Evolutionary conservation across 2,797 vertebrate genomes (phyloP), one percentile per base, ranked within the genome.

Genomic region (Bovichtus variegatus): DNA sequence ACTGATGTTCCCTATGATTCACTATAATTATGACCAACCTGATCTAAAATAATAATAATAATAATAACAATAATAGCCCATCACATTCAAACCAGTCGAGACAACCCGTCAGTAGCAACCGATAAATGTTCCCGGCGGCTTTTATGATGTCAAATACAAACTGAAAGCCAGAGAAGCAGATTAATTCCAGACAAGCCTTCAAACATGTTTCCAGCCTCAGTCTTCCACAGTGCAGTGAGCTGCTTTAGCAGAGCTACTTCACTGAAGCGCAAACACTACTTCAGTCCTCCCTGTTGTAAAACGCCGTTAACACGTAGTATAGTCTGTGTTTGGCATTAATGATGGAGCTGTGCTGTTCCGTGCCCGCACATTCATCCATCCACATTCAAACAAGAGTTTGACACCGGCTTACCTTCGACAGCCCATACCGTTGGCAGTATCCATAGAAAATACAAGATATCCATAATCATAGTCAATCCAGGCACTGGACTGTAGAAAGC

Each of bases 341-440:
- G 65, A 53, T 12, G 55, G 46, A 54, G 54, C 64, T 51, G 36
- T 9, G 44, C 36, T 41, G 43, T 25, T 11, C 13, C 41, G 27
- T 2, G 31, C 25, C 3, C n/a, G 12, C 43, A 27, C 64, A 50
- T 23, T 18, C 47, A 51, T 2, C 5, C 58, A n/a, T 49, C n/a
- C 65, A 27, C 18, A 50, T 8, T 16, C 16, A 27, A 9, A 5
- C 47, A 12, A 2, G 25, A 63, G 71, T 43, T 18, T 11, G 27
- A 18, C 41, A 19, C 18, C 41, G 19, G 11, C 92, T 91, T 92
- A 95, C 95, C 95, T 94, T 95, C 94, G 7, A 91, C 91, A 70
- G 94, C 94, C 85, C 89, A 90, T 6, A 92, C 86, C 29, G 84
- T 29, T 10, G 93, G 91, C 69, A 93, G 82, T 38, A 95, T 89